Conservation (phyloP, 2,888 invertebrate species). For the Cryptosula pallasiana region DNA sequence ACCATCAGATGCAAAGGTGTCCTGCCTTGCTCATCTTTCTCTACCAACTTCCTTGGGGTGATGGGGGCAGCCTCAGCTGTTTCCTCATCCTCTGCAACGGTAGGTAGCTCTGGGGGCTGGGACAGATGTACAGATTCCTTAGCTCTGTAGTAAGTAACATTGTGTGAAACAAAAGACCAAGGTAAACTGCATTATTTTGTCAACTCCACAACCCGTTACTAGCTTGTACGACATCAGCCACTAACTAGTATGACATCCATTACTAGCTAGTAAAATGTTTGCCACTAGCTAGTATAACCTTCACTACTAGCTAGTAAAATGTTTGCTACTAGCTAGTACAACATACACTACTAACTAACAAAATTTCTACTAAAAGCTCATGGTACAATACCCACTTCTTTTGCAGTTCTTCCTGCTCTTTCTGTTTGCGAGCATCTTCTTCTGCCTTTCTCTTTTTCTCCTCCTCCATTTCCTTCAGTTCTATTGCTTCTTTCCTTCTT, state of each 20-base stretch:
- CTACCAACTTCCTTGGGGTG: background rate
- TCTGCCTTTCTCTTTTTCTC: slow-evolving; percentile 24
- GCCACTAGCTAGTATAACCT: too few relatives aligned
- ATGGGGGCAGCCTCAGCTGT: slow-evolving; percentile 32
- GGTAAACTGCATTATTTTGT: too few relatives aligned
- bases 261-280: too few relatives aligned
- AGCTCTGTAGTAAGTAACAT: slow-evolving; percentile 10
- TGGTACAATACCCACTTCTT: slow-evolving; percentile 25
- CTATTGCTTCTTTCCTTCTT: slow-evolving; percentile 7
- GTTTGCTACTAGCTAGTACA: too few relatives aligned
- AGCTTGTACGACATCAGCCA: too few relatives aligned
- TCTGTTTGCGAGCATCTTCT: slow-evolving; percentile 13
- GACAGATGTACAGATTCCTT: slow-evolving; percentile 18
- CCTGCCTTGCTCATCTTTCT: slow-evolving; percentile 16
- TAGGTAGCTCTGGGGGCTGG: slow-evolving; percentile 23
- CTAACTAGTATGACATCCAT: too few relatives aligned
- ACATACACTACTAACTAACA: too few relatives aligned
- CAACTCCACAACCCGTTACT: too few relatives aligned
- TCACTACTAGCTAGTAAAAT: too few relatives aligned
- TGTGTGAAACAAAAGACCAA: too few relatives aligned
- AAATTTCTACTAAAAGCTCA: too few relatives aligned
- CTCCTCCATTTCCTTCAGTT: slow-evolving; percentile 19
- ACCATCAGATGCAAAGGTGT: background rate
- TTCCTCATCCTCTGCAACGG: slow-evolving; percentile 38
- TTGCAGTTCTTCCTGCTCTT: slow-evolving; percentile 24